Conservation (phyloP, 2,113 vertebrate genomes). For the Motacilla alba region DNA sequence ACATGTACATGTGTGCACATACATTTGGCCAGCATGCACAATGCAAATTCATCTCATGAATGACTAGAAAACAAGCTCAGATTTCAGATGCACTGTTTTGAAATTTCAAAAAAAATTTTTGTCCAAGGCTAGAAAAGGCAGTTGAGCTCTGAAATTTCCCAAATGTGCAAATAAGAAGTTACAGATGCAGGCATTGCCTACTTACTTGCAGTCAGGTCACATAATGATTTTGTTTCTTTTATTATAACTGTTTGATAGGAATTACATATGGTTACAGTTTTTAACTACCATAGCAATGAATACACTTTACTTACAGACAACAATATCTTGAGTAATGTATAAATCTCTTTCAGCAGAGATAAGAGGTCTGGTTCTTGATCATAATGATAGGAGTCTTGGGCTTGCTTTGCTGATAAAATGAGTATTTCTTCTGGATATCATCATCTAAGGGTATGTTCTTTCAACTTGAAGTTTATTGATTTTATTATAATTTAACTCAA, state of each 20-base stretch:
- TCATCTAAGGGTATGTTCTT: background rate
- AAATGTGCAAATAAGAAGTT: background rate
- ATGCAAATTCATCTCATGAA: background rate
- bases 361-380: background rate
- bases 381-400: background rate
- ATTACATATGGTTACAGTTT: background rate
- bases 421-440: background rate
- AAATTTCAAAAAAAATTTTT: background rate
- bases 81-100: background rate
- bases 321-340: background rate
- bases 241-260: background rate
- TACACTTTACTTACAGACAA: background rate
- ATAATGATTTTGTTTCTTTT: background rate
- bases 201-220: background rate
- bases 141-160: background rate
- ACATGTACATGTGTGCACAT: too few species aligned
- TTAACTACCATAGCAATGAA: background rate
- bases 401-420: background rate
- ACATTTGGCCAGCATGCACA: background rate
- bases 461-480: background rate
- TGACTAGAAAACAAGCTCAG: background rate
- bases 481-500: background rate
- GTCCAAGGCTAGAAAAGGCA: background rate
- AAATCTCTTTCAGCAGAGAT: background rate
- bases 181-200: background rate